These are phyloP conservation scores for Tubiluchus corallicola DNA, from an alignment of 2,888 invertebrate genomes.

Conservation along the genomic window DNA sequence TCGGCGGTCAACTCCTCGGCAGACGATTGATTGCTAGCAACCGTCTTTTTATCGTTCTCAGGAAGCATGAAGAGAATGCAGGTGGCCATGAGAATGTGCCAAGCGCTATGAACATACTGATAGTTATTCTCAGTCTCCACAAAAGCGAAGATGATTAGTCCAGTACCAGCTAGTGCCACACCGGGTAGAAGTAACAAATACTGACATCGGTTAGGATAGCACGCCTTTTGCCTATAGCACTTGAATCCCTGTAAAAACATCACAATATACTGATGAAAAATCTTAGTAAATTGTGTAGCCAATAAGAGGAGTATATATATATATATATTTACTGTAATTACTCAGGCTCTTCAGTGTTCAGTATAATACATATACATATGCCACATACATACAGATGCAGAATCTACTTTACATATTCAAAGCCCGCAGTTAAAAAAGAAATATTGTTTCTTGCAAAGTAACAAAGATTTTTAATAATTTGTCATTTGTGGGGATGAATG, in stretches of 20 bases:
- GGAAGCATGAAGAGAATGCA: conserved; percentile 30
- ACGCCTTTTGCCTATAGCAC: conserved; percentile 37
- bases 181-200: conserved; percentile 40
- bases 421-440: too few species aligned
- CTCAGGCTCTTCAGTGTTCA: too few species aligned
- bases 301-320: background rate
- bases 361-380: too few species aligned
- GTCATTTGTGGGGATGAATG: too few species aligned
- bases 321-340: too few species aligned
- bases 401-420: too few species aligned
- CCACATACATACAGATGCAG: too few species aligned
- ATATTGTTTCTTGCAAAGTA: too few species aligned
- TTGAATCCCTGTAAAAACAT: conserved; percentile 30
- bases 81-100: conserved; percentile 36
- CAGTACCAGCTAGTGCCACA: conserved; percentile 44
- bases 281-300: background rate
- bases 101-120: conserved; percentile 64
- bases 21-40: too few species aligned
- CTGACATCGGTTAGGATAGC: conserved; percentile 45
- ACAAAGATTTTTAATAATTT: too few species aligned
- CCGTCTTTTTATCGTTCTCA: too few species aligned
- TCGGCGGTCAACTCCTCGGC: too few species aligned
- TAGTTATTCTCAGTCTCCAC: conserved; percentile 71
- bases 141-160: conserved; percentile 60
- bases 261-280: background rate